Conservation (phyloP, 2,888 invertebrate genomes). For the Pelosia muscerda region DNA sequence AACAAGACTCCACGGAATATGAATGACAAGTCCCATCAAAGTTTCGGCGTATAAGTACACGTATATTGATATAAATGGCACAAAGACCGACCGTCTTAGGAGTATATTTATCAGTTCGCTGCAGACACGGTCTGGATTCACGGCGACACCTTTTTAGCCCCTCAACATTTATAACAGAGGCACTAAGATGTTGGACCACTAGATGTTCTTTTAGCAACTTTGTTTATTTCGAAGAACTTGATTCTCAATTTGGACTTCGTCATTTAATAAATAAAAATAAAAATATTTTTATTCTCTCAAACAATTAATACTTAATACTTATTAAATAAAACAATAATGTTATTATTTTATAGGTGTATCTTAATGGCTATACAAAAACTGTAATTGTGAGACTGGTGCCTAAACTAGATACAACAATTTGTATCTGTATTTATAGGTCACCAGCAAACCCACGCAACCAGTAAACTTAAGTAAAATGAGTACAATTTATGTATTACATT, state of each 20-base stretch:
- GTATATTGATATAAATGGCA: slow-evolving; percentile 76
- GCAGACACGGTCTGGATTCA: slow-evolving; percentile 72
- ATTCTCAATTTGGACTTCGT: not conserved
- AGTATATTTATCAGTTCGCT: slow-evolving; percentile 79
- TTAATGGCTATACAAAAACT: too few relatives aligned
- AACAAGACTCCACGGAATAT: slow-evolving; percentile 24
- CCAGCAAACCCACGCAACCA: too few relatives aligned
- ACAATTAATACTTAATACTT: too few relatives aligned
- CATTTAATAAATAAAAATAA: too few relatives aligned
- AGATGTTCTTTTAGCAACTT: slow-evolving; percentile 44
- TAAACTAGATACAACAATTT: too few relatives aligned
- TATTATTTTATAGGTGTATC: too few relatives aligned
- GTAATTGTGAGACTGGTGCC: too few relatives aligned
- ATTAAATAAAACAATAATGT: too few relatives aligned
- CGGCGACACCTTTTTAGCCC: slow-evolving; percentile 81
- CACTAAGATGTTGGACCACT: slow-evolving; percentile 46
- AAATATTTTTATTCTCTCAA: too few relatives aligned
- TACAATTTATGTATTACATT: too few relatives aligned
- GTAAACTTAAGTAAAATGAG: too few relatives aligned
- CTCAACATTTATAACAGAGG: slow-evolving; percentile 77
- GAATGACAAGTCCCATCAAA: slow-evolving; percentile 23
- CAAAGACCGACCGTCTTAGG: slow-evolving; percentile 58
- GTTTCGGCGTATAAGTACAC: slow-evolving; percentile 36
- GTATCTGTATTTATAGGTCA: too few relatives aligned
- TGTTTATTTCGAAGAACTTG: not conserved